Evolutionary conservation across 1,140 invertebrate genomes (phyloP).

Genomic region (Hetaerina americana): DNA sequence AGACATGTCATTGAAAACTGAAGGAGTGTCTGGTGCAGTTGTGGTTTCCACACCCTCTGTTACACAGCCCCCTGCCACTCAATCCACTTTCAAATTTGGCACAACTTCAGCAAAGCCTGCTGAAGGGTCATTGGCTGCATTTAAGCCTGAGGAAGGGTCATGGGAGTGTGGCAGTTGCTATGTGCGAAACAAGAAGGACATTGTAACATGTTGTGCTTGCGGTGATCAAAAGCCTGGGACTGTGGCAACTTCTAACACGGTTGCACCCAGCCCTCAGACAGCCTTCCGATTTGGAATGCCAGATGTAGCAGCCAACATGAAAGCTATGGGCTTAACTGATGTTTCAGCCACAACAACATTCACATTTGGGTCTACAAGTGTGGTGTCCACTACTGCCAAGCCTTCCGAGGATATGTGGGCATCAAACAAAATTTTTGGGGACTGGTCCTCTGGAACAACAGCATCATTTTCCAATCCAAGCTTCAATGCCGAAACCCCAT

Average conservation of each 20-base stretch:
- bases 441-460: constrained; percentile 1
- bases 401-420: background rate
- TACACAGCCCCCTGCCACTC: too few relatives aligned
- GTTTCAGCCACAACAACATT: background rate
- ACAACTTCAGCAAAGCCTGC: constrained; percentile 36
- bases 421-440: constrained; percentile 1
- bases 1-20: background rate
- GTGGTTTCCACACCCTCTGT: too few relatives aligned
- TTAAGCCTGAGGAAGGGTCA: constrained; percentile 33
- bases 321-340: background rate
- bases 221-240: constrained; percentile 29
- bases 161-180: constrained; percentile 38
- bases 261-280: background rate
- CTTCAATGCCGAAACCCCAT: constrained; percentile 8
- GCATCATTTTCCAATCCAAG: too few relatives aligned
- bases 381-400: background rate
- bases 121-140: constrained; percentile 37
- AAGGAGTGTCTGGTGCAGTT: constrained; percentile 8
- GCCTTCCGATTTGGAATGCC: background rate
- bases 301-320: background rate
- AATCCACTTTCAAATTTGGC: background rate
- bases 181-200: constrained; percentile 28
- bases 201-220: constrained; percentile 41
- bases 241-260: background rate
- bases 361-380: background rate